Evolutionary conservation across 1,140 invertebrate species (phyloP).

Genomic region (Phocides pigmalion): DNA sequence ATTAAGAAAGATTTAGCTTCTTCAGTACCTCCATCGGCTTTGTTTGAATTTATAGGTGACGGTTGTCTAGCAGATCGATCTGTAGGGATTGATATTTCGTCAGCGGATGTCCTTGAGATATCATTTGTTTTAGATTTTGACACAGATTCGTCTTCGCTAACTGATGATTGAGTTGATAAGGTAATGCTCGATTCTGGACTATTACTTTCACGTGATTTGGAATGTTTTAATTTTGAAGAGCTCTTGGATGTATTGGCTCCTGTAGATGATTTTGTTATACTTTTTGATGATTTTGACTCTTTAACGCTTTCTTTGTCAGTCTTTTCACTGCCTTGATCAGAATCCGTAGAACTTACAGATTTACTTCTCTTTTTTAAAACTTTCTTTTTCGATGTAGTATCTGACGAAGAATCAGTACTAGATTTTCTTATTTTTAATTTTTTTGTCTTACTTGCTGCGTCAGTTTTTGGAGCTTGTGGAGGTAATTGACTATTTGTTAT

Average conservation of each 20-base stretch:
- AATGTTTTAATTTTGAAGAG: conserved; percentile 66
- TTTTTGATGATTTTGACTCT: conserved; percentile 53
- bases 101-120: conserved; percentile 82
- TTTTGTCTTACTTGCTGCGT: conserved; percentile 76
- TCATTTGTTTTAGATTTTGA: conserved; percentile 69
- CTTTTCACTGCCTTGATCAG: conserved; percentile 70
- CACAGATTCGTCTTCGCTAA: conserved; percentile 78
- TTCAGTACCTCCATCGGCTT: conserved; percentile 84
- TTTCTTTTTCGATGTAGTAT: conserved; percentile 77
- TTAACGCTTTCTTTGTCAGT: conserved; percentile 58
- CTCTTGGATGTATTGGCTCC: conserved; percentile 54
- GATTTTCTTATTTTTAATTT: conserved; percentile 72
- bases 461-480: conserved; percentile 85
- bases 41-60: conserved; percentile 76
- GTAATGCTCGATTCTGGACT: conserved; percentile 79
- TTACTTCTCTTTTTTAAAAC: conserved; percentile 77
- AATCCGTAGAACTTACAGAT: conserved; percentile 84
- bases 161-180: conserved; percentile 73
- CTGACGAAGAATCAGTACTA: conserved; percentile 70
- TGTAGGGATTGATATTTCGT: conserved; percentile 83
- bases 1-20: conserved; percentile 89
- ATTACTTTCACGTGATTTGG: conserved; percentile 77
- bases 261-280: conserved; percentile 53
- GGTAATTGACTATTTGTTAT: conserved; percentile 81
- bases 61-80: conserved; percentile 84